Conservation (phyloP, 2,113 vertebrate species). For the Sylvietta virens region DNA sequence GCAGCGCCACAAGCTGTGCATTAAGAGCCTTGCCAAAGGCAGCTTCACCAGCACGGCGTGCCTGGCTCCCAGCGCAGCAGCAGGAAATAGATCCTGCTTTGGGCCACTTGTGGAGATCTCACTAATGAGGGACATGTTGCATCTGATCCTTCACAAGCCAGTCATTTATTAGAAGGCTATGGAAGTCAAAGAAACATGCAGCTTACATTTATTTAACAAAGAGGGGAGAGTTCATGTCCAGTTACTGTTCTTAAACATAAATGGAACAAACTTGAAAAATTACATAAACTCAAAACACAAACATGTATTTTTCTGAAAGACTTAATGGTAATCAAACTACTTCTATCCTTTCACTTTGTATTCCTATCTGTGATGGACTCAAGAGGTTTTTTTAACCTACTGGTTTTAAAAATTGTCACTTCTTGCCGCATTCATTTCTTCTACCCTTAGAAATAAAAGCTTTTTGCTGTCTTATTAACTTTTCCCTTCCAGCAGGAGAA, state of each 20-base stretch:
- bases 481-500: neutral
- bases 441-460: neutral
- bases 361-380: neutral
- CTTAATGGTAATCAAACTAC: neutral
- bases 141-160: neutral
- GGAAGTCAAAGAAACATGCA: neutral
- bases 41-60: constrained; percentile 40
- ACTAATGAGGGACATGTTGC: neutral
- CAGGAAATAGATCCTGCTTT: constrained; percentile 11
- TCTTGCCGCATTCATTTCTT: neutral
- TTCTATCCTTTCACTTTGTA: neutral
- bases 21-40: neutral
- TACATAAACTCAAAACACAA: neutral
- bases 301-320: neutral
- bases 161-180: neutral
- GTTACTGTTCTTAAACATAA: neutral
- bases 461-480: neutral
- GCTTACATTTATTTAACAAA: neutral
- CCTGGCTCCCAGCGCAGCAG: neutral
- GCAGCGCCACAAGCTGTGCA: neutral
- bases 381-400: neutral
- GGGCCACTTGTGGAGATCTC: neutral
- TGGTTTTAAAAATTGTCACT: neutral
- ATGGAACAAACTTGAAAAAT: neutral
- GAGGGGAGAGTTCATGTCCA: neutral